Percentiles rank a stretch among this genome's conserved stretches.
phyloP scores from a whole-genome alignment of 2,797 vertebrate genomes.

The Karalla daura region DNA sequence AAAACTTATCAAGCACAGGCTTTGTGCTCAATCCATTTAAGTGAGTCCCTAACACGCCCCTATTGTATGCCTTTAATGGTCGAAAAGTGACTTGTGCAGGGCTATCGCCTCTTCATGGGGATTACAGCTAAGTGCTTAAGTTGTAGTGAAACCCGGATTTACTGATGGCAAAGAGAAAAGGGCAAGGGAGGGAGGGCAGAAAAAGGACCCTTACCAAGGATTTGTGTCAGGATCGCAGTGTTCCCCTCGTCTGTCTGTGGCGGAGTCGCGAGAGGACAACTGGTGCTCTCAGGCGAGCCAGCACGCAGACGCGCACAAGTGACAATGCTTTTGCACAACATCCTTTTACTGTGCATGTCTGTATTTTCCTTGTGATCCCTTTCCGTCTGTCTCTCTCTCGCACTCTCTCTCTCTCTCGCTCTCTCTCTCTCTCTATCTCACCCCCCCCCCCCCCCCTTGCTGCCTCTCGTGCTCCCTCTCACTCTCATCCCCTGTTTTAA shows the following conservation, averaged over 20 bases:
- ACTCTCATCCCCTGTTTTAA: slow-evolving; percentile 73
- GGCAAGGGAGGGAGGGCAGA: slow-evolving; percentile 66
- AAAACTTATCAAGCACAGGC: slow-evolving; percentile 79
- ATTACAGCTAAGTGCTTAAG: slow-evolving; percentile 85
- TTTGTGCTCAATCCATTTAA: slow-evolving; percentile 84
- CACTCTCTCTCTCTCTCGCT: not conserved
- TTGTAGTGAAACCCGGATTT: slow-evolving; percentile 85
- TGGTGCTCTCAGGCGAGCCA: slow-evolving; percentile 50
- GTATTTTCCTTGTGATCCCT: slow-evolving; percentile 60
- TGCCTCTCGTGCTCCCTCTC: slow-evolving; percentile 44
- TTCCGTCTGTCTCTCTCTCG: slow-evolving; percentile 21
- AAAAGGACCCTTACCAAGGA: slow-evolving; percentile 82
- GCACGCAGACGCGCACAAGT: slow-evolving; percentile 32
- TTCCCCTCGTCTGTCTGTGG: slow-evolving; percentile 68
- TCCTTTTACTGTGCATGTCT: slow-evolving; percentile 47
- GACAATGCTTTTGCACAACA: slow-evolving; percentile 50
- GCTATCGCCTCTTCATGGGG: slow-evolving; percentile 83
- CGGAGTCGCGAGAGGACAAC: slow-evolving; percentile 69
- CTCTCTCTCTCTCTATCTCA: slow-evolving; percentile 16
- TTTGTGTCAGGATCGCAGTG: slow-evolving; percentile 77
- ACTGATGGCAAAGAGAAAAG: slow-evolving; percentile 80
- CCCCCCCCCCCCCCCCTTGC: not conserved
- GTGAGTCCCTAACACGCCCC: slow-evolving; percentile 82
- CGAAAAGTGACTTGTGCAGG: slow-evolving; percentile 81
- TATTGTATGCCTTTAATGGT: slow-evolving; percentile 83